Evolutionary conservation across 2,888 invertebrate genomes (phyloP), one percentile per base, ranked within the genome.

Genomic region (Dendrolimus pini): DNA sequence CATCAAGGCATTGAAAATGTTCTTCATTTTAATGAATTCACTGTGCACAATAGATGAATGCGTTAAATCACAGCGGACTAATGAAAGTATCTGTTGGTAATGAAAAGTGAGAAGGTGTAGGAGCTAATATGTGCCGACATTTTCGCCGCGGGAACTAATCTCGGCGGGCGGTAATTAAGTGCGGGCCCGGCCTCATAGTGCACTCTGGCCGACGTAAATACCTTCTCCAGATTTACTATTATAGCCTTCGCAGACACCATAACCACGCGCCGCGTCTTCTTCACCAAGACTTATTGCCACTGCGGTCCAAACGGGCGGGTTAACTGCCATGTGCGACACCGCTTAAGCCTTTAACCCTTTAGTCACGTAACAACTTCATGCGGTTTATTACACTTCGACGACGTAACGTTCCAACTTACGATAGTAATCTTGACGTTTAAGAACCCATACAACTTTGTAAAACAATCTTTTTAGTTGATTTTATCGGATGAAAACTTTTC

Each of bases 151-250:
- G 68, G 76, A 79, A 78, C 78, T 78, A 86, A 87, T 88, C 85
- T 83, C 79, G 72, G 75, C 75, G 71, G 75, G 78, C 65, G 72
- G 85, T 86, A 87, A 89, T 89, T 88, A 88, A 87, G 77, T 78
- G 77, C 71, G 72, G 65, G 70, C 71, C 70, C 61, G 72, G 68
- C 72, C 74, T 65, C 66, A 65, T 58, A 56, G 62, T 56, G 54
- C 54, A 42, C 53, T 58, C 65, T 63, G 69, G 60, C 69, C 71
- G 69, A 70, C 75, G 84, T 85, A 86, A 86, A 85, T 82, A 85
- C 74, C 79, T 80, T 70, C 76, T 75, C 92, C 92, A 80, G 85
- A 89, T 89, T 89, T 88, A 89, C 78, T 85, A 86, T 87, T 88
- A 88, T 85, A 68, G 83, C 79, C 71, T 65, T 70, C 67, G 67